phyloP scores from a whole-genome alignment of 2,888 invertebrate genomes.

The Cerastis rubricosa region DNA sequence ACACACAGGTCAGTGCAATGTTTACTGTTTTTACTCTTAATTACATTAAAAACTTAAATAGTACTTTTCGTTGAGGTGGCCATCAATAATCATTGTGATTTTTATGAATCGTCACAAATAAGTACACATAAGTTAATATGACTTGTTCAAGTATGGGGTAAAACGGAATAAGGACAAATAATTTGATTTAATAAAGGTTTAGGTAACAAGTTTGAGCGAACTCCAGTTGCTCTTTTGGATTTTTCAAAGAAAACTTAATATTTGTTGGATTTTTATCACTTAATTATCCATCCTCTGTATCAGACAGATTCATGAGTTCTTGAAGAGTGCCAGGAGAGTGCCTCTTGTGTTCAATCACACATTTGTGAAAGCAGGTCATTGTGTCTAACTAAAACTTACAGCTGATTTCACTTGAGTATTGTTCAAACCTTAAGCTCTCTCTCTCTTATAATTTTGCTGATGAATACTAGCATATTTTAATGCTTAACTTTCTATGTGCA shows the following conservation, averaged over 20 bases:
- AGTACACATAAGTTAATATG: not conserved
- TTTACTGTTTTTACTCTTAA: not conserved
- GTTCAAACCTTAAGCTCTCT: slow-evolving; percentile 33
- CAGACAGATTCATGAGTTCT: not conserved
- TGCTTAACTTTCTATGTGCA: not conserved
- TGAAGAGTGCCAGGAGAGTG: slow-evolving; percentile 11
- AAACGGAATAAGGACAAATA: not conserved
- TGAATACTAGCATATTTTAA: not conserved
- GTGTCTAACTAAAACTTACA: slow-evolving; percentile 48
- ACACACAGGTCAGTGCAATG: slow-evolving; percentile 95
- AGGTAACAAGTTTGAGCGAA: not conserved
- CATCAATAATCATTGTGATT: not conserved
- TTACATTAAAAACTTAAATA: not conserved
- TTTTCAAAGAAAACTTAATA: not conserved
- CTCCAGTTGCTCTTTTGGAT: not conserved
- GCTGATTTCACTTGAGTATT: slow-evolving; percentile 50
- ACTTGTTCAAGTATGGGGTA: not conserved
- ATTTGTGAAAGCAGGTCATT: slow-evolving; percentile 63
- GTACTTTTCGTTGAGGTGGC: not conserved
- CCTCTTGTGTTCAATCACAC: slow-evolving; percentile 36
- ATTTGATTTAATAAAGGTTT: not conserved
- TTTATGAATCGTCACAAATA: not conserved
- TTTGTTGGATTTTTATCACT: not conserved
- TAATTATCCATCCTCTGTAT: not conserved
- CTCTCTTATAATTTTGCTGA: slow-evolving; percentile 1